A percentile compares a stretch with the other conserved stretches of the same genome.
phyloP scores from a whole-genome alignment of 2,888 invertebrate species.

The Drosophila meridionalis region DNA sequence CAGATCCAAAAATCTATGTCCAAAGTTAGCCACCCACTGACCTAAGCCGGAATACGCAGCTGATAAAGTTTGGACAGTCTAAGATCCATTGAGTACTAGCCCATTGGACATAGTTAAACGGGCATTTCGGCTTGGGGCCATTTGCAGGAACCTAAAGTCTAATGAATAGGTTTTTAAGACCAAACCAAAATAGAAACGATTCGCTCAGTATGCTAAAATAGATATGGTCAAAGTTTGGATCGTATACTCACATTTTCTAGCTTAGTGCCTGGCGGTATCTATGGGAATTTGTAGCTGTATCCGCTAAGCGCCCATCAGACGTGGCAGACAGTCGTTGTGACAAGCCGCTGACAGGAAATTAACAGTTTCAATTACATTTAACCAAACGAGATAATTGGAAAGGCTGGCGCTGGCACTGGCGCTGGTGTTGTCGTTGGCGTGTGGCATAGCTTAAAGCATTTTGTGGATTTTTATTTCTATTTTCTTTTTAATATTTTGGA shows the following conservation, averaged over 20 bases:
- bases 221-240: slow-evolving; percentile 53
- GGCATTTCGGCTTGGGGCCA: slow-evolving; percentile 17
- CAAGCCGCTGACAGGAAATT: slow-evolving; percentile 60
- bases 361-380: slow-evolving; percentile 57
- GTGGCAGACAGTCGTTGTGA: slow-evolving; percentile 28
- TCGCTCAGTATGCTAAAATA: slow-evolving; percentile 47
- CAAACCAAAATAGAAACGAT: slow-evolving; percentile 51
- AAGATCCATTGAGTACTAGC: slow-evolving; percentile 8
- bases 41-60: slow-evolving; percentile 36
- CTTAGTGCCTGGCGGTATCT: not conserved
- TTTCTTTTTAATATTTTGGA: slow-evolving; percentile 2
- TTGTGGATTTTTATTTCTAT: slow-evolving; percentile 23
- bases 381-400: slow-evolving; percentile 50
- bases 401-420: slow-evolving; percentile 22
- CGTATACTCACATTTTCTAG: not conserved
- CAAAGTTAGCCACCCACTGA: slow-evolving; percentile 38
- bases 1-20: not conserved
- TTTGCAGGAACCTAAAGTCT: slow-evolving; percentile 30
- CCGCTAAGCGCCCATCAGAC: slow-evolving; percentile 22
- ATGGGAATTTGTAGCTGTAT: not conserved
- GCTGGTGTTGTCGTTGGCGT: slow-evolving; percentile 27
- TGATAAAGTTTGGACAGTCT: slow-evolving; percentile 34
- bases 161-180: slow-evolving; percentile 67
- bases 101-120: slow-evolving; percentile 23
- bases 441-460: slow-evolving; percentile 40